These are phyloP conservation scores for Acanthisitta chloris DNA, from an alignment of 2,113 vertebrate genomes.

Conservation along the genomic window DNA sequence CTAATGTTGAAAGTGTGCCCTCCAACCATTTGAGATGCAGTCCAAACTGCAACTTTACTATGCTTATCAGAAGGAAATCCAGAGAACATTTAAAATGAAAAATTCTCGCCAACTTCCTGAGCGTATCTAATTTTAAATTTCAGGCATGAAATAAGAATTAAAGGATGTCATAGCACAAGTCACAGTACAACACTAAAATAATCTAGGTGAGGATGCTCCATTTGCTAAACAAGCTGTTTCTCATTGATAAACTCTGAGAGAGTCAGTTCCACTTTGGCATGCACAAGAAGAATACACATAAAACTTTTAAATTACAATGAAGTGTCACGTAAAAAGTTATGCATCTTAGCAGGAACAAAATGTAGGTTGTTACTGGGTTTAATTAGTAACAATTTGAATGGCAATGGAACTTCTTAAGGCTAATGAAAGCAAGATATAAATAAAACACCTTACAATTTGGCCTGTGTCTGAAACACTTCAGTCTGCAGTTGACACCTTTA, in stretches of 20 bases:
- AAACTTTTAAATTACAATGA: conserved; percentile 28
- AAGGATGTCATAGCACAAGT: conserved; percentile 32
- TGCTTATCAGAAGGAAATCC: conserved; percentile 67
- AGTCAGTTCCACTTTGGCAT: conserved; percentile 14
- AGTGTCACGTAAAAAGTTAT: background rate
- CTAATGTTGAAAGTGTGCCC: conserved; percentile 66
- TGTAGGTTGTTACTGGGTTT: background rate
- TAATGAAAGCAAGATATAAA: background rate
- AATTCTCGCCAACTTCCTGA: conserved; percentile 42
- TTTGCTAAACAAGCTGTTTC: conserved; percentile 69
- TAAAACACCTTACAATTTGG: background rate
- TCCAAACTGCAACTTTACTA: conserved; percentile 42
- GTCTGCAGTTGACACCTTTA: background rate
- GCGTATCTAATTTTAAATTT: conserved; percentile 72
- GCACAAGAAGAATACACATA: conserved; percentile 5
- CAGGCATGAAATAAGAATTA: conserved; percentile 64
- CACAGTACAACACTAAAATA: conserved; percentile 54
- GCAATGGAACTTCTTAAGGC: background rate
- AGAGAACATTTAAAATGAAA: conserved; percentile 51
- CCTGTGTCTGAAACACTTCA: background rate
- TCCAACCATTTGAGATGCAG: conserved; percentile 62
- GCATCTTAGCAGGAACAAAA: background rate
- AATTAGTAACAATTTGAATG: background rate
- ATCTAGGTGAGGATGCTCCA: conserved; percentile 48
- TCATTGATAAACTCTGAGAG: conserved; percentile 60